Evolutionary conservation across 53 echinoderm and acorn worm genomes (phyloP), one percentile per base, ranked within the genome.

Genomic region (Mesocentrotus franciscanus): DNA sequence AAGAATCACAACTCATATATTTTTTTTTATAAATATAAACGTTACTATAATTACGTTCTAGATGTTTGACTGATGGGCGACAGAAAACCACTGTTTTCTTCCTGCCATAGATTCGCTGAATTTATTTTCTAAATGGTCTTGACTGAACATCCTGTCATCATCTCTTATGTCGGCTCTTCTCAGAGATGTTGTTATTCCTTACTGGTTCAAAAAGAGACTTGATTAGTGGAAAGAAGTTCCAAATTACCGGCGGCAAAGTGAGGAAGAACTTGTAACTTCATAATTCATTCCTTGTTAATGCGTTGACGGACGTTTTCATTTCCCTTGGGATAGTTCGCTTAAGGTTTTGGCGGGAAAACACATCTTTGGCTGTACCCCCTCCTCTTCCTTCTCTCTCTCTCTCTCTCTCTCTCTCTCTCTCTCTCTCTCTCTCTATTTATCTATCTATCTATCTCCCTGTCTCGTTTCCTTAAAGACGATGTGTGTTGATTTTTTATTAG

Each of bases 331-430:
- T n/a, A 11, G n/a, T 56, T 9, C 57, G 57, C 79, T 79, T 39
- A 79, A 5, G 14, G 85, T 85, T 85, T 85, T 85, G 56, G 85
- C 85, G 85, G 85, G 85, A 85, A 85, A 85, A 85, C 85, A 85
- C 35, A 32, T 79, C 18, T 79, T 16, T 66, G 20, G 22, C 20
- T 66, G 56, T 9, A 85, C 78, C 13, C 22, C 1, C 0, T 36
- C 7, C 39, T 36, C 32, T 14, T 8, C 39, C 8, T 36, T 16
- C 17, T 14, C 78, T 10, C 36, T 7, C 35, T 10, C 78, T 35
- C 78, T 35, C 35, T 35, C 1, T 60, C 60, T 60, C 11, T 60
- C 60, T 60, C 78, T 35, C 33, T 35, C 35, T 78, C 33, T 34
- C 78, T 78, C 33, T 34, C 78, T 36, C 34, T 36, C 36, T 78